These are phyloP conservation scores for Diadegma fenestrale DNA, from an alignment of 2,888 invertebrate genomes.

Conservation along the genomic window DNA sequence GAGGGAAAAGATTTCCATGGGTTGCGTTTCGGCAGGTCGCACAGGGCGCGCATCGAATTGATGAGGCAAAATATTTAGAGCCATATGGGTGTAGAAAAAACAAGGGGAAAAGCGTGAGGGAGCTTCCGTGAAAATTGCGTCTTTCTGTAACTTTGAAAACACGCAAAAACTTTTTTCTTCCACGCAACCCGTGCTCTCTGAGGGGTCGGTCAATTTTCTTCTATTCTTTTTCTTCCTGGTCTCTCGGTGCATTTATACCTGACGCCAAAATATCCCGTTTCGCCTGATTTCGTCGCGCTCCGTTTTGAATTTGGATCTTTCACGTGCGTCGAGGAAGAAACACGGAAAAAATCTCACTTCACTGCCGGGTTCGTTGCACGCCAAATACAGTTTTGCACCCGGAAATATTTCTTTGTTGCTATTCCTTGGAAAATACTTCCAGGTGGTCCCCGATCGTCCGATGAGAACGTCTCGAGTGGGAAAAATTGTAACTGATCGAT, in stretches of 20 bases:
- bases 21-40: slow-evolving; percentile 53
- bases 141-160: slow-evolving; percentile 71
- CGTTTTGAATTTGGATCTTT: slow-evolving; percentile 62
- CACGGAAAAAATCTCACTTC: slow-evolving; percentile 43
- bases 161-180: slow-evolving; percentile 23
- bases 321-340: slow-evolving; percentile 29
- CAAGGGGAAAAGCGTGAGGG: slow-evolving; percentile 49
- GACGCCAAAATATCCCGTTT: slow-evolving; percentile 48
- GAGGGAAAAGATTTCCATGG: slow-evolving; percentile 42
- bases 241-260: slow-evolving; percentile 8
- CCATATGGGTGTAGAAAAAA: slow-evolving; percentile 21
- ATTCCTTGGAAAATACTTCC: slow-evolving; percentile 20
- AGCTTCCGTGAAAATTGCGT: slow-evolving; percentile 74
- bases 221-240: slow-evolving; percentile 2
- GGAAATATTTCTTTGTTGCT: slow-evolving; percentile 52
- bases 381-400: slow-evolving; percentile 27
- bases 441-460: slow-evolving; percentile 33
- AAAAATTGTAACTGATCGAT: neutral
- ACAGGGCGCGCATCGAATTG: slow-evolving; percentile 73
- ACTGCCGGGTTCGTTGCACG: slow-evolving; percentile 71
- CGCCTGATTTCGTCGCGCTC: slow-evolving; percentile 63
- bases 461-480: neutral
- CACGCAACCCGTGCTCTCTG: slow-evolving; percentile 46
- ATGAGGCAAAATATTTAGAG: slow-evolving; percentile 77
- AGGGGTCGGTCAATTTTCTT: slow-evolving; percentile 36